phyloP scores from a whole-genome alignment of 2,888 invertebrate species.

The Cephus rjabovi region DNA sequence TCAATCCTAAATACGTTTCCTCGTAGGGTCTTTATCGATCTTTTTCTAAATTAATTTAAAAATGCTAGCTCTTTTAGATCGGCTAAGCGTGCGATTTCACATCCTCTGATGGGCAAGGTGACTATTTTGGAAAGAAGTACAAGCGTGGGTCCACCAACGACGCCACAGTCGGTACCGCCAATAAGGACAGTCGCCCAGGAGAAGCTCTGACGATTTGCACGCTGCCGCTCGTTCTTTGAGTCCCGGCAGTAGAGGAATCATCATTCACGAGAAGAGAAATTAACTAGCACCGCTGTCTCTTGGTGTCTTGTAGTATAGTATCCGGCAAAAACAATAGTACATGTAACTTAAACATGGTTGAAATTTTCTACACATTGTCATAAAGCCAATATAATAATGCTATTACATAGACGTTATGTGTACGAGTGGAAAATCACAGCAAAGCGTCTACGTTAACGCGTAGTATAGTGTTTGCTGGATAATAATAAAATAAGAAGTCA shows the following conservation, averaged over 20 bases:
- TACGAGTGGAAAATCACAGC: neutral
- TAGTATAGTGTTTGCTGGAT: neutral
- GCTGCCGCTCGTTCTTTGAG: conserved; percentile 64
- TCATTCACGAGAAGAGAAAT: neutral
- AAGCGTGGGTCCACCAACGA: conserved; percentile 55
- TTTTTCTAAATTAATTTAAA: neutral
- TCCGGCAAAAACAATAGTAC: neutral
- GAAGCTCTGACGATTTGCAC: conserved; percentile 63
- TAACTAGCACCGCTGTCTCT: neutral
- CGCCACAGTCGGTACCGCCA: conserved; percentile 36
- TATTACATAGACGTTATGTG: neutral
- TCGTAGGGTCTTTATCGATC: neutral
- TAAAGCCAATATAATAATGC: neutral
- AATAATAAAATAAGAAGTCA: neutral
- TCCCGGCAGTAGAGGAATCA: conserved; percentile 48
- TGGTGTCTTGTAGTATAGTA: neutral
- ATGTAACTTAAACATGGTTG: neutral
- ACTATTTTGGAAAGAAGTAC: conserved; percentile 57
- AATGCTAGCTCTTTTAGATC: conserved; percentile 62
- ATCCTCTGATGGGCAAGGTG: conserved; percentile 59
- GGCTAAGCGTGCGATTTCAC: conserved; percentile 68
- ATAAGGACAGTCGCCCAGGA: conserved; percentile 48
- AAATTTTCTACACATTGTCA: neutral
- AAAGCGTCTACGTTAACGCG: neutral
- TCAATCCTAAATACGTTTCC: neutral